Evolutionary conservation across 2,888 invertebrate species (phyloP).

Genomic region (Coronaproctus castanopsis): DNA sequence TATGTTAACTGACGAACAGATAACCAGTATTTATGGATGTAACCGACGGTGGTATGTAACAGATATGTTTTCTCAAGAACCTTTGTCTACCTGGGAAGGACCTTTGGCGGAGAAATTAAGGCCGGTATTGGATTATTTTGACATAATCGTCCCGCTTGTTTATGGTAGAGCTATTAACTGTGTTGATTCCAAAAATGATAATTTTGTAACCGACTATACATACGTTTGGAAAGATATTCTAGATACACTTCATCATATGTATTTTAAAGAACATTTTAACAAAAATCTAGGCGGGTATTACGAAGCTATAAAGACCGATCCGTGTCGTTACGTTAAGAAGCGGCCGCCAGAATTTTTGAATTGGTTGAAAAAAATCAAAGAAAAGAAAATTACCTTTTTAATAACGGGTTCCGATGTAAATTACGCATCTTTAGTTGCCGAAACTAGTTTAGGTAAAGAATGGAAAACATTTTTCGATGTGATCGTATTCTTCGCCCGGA

Average conservation of each 20-base stretch:
- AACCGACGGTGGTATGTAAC: conserved; percentile 35
- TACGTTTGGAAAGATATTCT: conserved; percentile 43
- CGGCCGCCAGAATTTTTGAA: conserved; percentile 31
- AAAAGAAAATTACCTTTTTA: conserved; percentile 38
- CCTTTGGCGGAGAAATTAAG: conserved; percentile 37
- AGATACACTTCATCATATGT: conserved; percentile 39
- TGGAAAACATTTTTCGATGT: conserved; percentile 45
- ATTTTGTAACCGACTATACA: conserved; percentile 27
- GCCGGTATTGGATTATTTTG: conserved; percentile 50
- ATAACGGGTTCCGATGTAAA: conserved; percentile 52
- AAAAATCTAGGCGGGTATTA: conserved; percentile 40
- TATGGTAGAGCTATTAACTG: conserved; percentile 46
- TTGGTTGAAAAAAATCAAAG: conserved; percentile 38
- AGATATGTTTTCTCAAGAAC: conserved; percentile 32
- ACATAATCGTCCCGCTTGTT: conserved; percentile 40
- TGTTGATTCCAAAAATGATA: conserved; percentile 32
- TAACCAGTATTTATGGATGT: conserved; percentile 36
- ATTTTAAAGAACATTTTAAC: conserved; percentile 34
- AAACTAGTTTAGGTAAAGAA: conserved; percentile 38
- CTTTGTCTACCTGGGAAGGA: conserved; percentile 40
- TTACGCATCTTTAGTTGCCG: conserved; percentile 42
- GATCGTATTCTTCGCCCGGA: conserved; percentile 43
- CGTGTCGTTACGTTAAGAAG: conserved; percentile 37
- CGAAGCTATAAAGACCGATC: conserved; percentile 33
- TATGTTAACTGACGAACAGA: conserved; percentile 32